phyloP scores from a whole-genome alignment of 2,113 vertebrate species.

The Dinomys branickii region DNA sequence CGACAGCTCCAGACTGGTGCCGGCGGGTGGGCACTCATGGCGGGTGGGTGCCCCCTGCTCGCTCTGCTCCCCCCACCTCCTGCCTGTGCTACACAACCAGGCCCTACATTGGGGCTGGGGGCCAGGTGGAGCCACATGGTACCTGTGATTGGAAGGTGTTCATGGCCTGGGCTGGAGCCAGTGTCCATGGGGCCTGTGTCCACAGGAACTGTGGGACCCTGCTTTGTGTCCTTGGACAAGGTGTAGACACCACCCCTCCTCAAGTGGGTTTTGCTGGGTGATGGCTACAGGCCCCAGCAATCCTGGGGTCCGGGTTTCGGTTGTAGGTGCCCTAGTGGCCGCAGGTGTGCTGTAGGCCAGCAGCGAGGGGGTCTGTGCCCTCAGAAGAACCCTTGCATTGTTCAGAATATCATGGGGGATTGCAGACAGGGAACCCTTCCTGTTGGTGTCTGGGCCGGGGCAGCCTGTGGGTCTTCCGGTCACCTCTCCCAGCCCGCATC shows the following conservation, averaged over 20 bases:
- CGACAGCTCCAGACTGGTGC: slow-evolving; percentile 92
- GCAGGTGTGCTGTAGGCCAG: background rate
- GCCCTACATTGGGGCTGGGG: background rate
- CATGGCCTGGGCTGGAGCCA: background rate
- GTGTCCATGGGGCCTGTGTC: background rate
- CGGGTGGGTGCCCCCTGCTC: slow-evolving; percentile 71
- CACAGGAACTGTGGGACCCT: background rate
- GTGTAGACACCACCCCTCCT: background rate
- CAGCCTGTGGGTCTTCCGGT: background rate
- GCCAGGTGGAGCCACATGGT: background rate
- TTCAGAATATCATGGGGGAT: background rate
- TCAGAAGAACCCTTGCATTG: background rate
- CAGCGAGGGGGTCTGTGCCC: background rate
- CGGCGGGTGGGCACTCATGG: slow-evolving; percentile 71
- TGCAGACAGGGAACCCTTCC: background rate
- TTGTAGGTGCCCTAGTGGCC: background rate
- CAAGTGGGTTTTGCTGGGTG: background rate
- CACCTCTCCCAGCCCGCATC: background rate
- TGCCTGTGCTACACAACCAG: background rate
- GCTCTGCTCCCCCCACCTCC: slow-evolving; percentile 61
- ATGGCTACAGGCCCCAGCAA: background rate
- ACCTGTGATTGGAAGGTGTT: background rate
- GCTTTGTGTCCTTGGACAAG: background rate
- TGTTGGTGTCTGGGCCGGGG: background rate
- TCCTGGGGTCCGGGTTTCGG: no score